A percentile compares a stretch with the other conserved stretches of the same genome.
These are phyloP conservation scores for Antennarius striatus DNA, from an alignment of 2,113 vertebrate species.

Conservation along the genomic window DNA sequence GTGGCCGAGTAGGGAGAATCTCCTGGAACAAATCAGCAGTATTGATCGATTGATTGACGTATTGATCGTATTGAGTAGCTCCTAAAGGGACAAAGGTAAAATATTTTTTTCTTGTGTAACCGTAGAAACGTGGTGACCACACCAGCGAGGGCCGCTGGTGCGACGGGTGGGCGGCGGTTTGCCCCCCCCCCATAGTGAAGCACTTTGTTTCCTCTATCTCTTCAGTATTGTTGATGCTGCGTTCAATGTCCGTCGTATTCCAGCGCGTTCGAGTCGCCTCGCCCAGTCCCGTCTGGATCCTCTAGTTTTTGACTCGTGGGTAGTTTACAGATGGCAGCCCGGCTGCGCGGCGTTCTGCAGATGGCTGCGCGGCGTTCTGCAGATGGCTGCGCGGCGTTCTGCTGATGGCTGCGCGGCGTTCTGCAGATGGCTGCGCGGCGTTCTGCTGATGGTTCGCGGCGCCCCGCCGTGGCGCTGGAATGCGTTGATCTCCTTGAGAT, in stretches of 20 bases:
- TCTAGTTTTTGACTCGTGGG: slow-evolving; percentile 40
- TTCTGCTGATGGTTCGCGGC: too few species aligned
- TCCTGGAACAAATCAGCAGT: slow-evolving; percentile 10
- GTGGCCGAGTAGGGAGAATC: slow-evolving; percentile 37
- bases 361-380: too few species aligned
- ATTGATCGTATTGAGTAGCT: slow-evolving; percentile 38
- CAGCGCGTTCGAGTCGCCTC: not conserved
- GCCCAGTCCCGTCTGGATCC: slow-evolving; percentile 1
- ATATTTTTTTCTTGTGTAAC: slow-evolving; percentile 26
- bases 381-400: slow-evolving; percentile 15
- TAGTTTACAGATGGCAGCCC: slow-evolving; percentile 29
- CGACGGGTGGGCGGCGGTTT: slow-evolving; percentile 28
- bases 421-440: not conserved
- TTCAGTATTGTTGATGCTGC: slow-evolving; percentile 70
- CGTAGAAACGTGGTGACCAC: slow-evolving; percentile 39
- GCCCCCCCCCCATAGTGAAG: slow-evolving; percentile 69
- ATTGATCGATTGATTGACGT: not conserved
- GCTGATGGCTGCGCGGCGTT: too few species aligned
- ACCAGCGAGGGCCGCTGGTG: slow-evolving; percentile 28
- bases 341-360: too few species aligned
- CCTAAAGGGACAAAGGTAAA: slow-evolving; percentile 31
- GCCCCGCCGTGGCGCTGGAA: slow-evolving; percentile 70
- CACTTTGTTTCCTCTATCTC: slow-evolving; percentile 69
- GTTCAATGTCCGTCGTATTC: too few species aligned
- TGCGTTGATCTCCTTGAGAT: slow-evolving; percentile 78